phyloP scores from a whole-genome alignment of 2,797 vertebrate species.

The Macropodus opercularis region DNA sequence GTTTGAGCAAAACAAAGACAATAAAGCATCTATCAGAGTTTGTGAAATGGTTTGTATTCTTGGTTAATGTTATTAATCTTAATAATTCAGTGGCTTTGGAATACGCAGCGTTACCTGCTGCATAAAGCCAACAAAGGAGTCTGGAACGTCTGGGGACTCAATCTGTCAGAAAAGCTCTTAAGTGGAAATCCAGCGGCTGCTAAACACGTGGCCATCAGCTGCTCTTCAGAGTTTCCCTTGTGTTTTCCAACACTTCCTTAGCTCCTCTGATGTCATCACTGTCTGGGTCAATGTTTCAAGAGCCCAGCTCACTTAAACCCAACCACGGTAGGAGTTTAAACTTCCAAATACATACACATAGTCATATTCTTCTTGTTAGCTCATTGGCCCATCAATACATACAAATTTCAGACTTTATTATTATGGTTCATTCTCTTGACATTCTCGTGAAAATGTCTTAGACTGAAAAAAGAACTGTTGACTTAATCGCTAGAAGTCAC shows the following conservation, averaged over 20 bases:
- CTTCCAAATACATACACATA: not conserved
- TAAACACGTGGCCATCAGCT: constrained; percentile 48
- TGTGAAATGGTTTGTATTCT: too few relatives aligned
- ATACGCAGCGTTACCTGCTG: not conserved
- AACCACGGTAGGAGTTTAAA: not conserved
- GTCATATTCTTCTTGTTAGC: constrained; percentile 25
- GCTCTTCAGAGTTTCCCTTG: constrained; percentile 32
- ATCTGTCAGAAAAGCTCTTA: constrained; percentile 21
- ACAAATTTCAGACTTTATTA: constrained; percentile 39
- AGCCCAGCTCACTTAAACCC: constrained; percentile 11
- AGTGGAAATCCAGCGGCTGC: constrained; percentile 26
- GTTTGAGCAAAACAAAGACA: too few relatives aligned
- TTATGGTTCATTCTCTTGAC: constrained; percentile 10
- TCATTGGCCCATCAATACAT: constrained; percentile 35
- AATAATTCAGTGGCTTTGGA: too few relatives aligned
- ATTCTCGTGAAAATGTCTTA: constrained; percentile 3
- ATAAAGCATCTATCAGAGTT: too few relatives aligned
- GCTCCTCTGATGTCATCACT: constrained; percentile 25
- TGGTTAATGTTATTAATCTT: too few relatives aligned
- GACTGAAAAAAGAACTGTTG: not conserved
- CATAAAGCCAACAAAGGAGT: not conserved
- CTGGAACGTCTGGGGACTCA: constrained; percentile 24
- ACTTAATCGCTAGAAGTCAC: not conserved
- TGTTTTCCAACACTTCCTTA: constrained; percentile 36
- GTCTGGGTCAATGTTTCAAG: constrained; percentile 18